Conservation (phyloP, 2,888 invertebrate species). For the Caenorhabditis doughertyi region DNA sequence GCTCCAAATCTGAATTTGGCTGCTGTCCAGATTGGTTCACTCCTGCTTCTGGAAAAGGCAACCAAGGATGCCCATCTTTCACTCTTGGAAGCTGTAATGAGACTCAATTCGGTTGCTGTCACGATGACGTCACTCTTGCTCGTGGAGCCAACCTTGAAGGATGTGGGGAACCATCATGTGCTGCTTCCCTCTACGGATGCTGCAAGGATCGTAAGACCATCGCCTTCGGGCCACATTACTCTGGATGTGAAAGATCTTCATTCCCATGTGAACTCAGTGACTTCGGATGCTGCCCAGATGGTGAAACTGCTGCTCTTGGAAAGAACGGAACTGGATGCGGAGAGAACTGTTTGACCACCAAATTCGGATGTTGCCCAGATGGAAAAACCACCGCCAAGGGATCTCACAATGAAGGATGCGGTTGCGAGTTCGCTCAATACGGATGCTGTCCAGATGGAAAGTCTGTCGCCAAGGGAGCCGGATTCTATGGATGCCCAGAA, state of each 20-base stretch:
- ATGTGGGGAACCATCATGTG: conserved; percentile 85
- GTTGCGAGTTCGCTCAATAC: conserved; percentile 84
- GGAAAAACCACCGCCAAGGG: conserved; percentile 82
- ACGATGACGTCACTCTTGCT: conserved; percentile 91
- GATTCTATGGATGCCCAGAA: conserved; percentile 88
- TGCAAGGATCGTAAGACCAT: conserved; percentile 84
- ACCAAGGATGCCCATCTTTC: conserved; percentile 80
- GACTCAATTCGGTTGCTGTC: conserved; percentile 91
- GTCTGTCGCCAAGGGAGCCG: conserved; percentile 86
- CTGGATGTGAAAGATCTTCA: conserved; percentile 81
- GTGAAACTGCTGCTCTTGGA: conserved; percentile 91
- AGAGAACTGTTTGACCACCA: conserved; percentile 82
- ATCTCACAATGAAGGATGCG: conserved; percentile 82
- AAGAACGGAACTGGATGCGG: conserved; percentile 87
- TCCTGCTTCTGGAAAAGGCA: conserved; percentile 79
- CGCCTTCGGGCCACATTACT: conserved; percentile 83
- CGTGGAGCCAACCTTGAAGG: conserved; percentile 90
- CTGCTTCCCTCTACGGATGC: conserved; percentile 84
- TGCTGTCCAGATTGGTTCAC: conserved; percentile 83
- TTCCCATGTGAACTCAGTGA: conserved; percentile 85
- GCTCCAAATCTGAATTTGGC: conserved; percentile 82
- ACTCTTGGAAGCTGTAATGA: conserved; percentile 83
- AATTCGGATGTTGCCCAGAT: conserved; percentile 83
- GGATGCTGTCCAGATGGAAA: conserved; percentile 85
- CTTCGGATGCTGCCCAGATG: conserved; percentile 93